Evolutionary conservation across 2,888 invertebrate genomes (phyloP), one percentile per base, ranked within the genome.

Genomic region (Phyllotreta cruciferae): DNA sequence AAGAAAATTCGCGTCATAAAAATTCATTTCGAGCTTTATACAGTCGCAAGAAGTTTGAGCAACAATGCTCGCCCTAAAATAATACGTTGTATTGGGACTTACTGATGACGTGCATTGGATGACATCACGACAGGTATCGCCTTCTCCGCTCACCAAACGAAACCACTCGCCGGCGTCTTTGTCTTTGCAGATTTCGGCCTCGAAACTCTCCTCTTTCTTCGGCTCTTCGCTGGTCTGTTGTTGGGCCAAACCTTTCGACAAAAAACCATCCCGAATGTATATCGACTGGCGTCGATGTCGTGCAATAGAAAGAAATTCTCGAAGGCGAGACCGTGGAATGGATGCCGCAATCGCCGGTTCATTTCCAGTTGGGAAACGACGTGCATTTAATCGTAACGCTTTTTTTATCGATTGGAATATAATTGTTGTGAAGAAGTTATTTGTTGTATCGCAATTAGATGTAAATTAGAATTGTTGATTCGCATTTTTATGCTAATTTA

Each of bases 161-260:
- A 96, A 95, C 94, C 94, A 95, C 83, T 95, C 95, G 69, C 94
- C 94, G 56, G 95, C 94, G 83, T 94, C 94, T 85, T 94, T 94
- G 85, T 93, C 93, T 85, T 93, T 93, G 85, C 95, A 95, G 74
- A 96, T 86, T 82, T 94, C 94, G 78, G 85, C 88, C 82, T 94
- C 94, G 82, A 93, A 91, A 81, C 90, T 92, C 75, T 94, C 94
- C 75, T 93, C 93, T 83, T 93, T 93, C 83, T 93, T 92, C 56
- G 82, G 75, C 34, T 87, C 88, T 67, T 90, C 88, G 79, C 91
- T 90, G 76, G 73, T 66, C 66, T 73, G 73, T 38, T 63, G 63
- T 57, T 63, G 63, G 10, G 64, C 64, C 37, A 60, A 61, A 64
- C 64, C 64, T 64, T 49, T 36, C 35, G 41, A 52, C 13, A 61